Percentiles rank a stretch among this genome's conserved stretches.
phyloP scores from a whole-genome alignment of 1,140 invertebrate genomes.

The Bombyx mandarina region DNA sequence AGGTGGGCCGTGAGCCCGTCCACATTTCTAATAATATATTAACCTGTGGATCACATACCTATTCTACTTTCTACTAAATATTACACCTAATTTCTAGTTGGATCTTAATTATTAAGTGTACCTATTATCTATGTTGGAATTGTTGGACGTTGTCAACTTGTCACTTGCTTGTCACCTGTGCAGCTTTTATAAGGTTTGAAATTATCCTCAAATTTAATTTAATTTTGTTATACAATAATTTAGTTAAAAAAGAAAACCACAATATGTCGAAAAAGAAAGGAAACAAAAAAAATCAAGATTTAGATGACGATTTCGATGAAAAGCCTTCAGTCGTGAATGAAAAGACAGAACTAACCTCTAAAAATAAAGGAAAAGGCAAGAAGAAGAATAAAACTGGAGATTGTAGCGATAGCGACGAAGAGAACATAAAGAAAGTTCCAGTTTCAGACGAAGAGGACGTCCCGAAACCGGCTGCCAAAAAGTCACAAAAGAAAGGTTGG shows the following conservation, averaged over 20 bases:
- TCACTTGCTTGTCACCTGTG: no score
- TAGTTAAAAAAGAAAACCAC: not conserved
- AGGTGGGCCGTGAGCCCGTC: no score
- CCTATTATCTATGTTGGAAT: no score
- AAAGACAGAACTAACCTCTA: slow-evolving; percentile 67
- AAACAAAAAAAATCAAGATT: slow-evolving; percentile 74
- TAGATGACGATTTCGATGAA: slow-evolving; percentile 73
- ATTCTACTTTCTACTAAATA: no score
- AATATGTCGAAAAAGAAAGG: slow-evolving; percentile 75
- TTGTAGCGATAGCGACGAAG: slow-evolving; percentile 68
- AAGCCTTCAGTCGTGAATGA: slow-evolving; percentile 42
- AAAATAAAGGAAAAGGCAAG: slow-evolving; percentile 64
- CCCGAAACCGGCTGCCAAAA: slow-evolving; percentile 56
- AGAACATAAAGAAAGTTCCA: slow-evolving; percentile 39
- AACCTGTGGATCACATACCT: no score
- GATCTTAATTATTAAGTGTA: no score
- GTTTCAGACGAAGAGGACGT: slow-evolving; percentile 68
- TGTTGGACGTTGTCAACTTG: no score
- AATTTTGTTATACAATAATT: not conserved
- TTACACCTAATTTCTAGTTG: no score
- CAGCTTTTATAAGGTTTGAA: no score
- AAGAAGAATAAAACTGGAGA: slow-evolving; percentile 70
- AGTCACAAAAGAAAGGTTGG: slow-evolving; percentile 70
- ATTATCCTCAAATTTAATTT: not conserved
- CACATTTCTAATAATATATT: no score